Base-by-base conservation (phyloP, 2,113 vertebrate species). In the Callithrix jacchus region DNA sequence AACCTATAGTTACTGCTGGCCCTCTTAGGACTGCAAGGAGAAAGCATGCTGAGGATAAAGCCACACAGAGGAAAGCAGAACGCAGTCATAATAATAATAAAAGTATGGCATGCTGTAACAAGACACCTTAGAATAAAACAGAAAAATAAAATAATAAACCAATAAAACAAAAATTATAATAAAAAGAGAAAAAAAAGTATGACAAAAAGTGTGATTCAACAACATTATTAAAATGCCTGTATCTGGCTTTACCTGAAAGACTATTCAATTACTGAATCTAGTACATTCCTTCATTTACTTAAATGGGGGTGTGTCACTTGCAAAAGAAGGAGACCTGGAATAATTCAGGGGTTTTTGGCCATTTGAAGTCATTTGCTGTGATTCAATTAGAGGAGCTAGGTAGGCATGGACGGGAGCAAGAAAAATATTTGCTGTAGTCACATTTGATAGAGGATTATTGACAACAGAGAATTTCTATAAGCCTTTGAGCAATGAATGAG, bases 21-120 rank as follows among this genome's bases (percentile, higher is more conserved):
- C 27, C 73, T 73, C 18, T 20, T 82, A 13, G 70, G 70, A 93
- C 17, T 74, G 21, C 42, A 92, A 83, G 79, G 18, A 92, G 66
- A 95, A 97, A 89, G n/a, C 45, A 58, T 35, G 35, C 37, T 82
- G 45, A 89, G 37, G 52, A 66, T 83, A 91, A 95, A 89, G 30
- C 6, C 64, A 90, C 21, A 66, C n/a, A 82, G 27, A 92, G 21
- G 58, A 89, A 94, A 89, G 58, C 21, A 93, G 58, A 89, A 90
- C 8, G 61, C 52, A 74, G 7, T 70, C 85, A 86, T 13, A 87
- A 37, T 47, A 68, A 49, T 45, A 45, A 47, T 64, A 73, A 80
- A 47, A 9, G 27, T 47, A 27, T 76, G 74, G 30, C 27, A 42
- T 17, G 7, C 61, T 64, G 13, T 64, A 64, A 64, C 61, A 30